These are phyloP conservation scores for Tridacna gigas DNA, from an alignment of 2,888 invertebrate genomes.

Conservation along the genomic window DNA sequence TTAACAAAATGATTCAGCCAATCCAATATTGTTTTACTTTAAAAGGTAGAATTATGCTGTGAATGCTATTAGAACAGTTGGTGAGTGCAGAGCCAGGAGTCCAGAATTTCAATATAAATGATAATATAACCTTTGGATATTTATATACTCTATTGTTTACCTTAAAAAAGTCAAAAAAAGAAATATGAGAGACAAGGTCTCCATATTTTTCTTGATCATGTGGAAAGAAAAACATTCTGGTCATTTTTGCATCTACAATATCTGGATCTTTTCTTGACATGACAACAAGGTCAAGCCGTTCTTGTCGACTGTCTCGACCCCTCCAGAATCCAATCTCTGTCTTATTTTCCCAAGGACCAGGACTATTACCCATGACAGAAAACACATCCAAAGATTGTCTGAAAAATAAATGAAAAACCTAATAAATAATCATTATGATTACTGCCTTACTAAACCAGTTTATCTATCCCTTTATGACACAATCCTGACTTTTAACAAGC, in stretches of 20 bases:
- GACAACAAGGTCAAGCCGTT: constrained; percentile 92
- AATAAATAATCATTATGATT: too few species aligned
- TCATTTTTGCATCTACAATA: constrained; percentile 95
- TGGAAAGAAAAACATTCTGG: constrained; percentile 97
- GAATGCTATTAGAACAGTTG: too few species aligned
- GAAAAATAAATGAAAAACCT: constrained; percentile 46
- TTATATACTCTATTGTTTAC: constrained; percentile 86
- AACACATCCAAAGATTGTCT: constrained; percentile 95
- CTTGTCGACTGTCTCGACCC: constrained; percentile 95
- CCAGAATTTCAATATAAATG: too few species aligned
- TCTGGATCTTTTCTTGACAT: constrained; percentile 91
- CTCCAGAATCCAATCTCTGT: constrained; percentile 94
- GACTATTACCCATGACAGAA: constrained; percentile 93
- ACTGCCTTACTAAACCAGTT: too few species aligned
- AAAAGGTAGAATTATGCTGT: too few species aligned
- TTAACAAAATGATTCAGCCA: too few species aligned
- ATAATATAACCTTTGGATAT: too few species aligned
- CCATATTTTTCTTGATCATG: constrained; percentile 94
- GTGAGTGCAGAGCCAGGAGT: too few species aligned
- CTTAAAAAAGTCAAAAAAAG: constrained; percentile 97
- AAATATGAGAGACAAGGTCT: constrained; percentile 92
- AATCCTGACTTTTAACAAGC: too few species aligned
- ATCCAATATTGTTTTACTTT: too few species aligned
- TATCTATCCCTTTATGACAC: too few species aligned
- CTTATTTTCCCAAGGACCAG: constrained; percentile 90